Conservation (phyloP, 2,888 invertebrate genomes). For the Sminthurinus aureus region DNA sequence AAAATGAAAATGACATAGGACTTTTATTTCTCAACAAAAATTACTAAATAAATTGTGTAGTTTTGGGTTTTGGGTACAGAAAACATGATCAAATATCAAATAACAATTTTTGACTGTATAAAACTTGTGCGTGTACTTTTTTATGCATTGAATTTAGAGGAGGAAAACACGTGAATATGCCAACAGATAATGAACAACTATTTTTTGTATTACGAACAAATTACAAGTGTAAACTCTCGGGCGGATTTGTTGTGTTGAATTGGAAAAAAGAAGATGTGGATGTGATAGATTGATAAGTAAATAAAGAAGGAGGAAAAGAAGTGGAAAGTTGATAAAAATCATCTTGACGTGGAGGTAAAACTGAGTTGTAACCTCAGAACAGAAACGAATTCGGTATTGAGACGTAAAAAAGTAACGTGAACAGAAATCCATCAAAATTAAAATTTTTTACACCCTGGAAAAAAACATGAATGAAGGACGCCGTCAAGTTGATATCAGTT, state of each 20-base stretch:
- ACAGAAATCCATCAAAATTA: slow-evolving; percentile 34
- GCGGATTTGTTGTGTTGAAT: neutral
- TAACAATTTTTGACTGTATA: too few relatives aligned
- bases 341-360: slow-evolving; percentile 28
- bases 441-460: slow-evolving; percentile 33
- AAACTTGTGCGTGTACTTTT: too few relatives aligned
- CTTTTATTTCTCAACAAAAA: too few relatives aligned
- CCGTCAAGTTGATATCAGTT: slow-evolving; percentile 28
- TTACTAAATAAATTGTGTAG: too few relatives aligned
- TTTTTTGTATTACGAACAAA: too few relatives aligned
- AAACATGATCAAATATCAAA: too few relatives aligned
- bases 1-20: too few relatives aligned
- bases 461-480: slow-evolving; percentile 36
- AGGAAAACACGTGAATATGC: too few relatives aligned
- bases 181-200: too few relatives aligned
- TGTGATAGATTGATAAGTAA: slow-evolving; percentile 9
- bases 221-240: neutral
- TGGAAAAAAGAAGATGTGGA: neutral
- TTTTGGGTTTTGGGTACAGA: too few relatives aligned
- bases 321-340: slow-evolving; percentile 32
- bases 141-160: too few relatives aligned
- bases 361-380: slow-evolving; percentile 22
- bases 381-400: slow-evolving; percentile 26
- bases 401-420: slow-evolving; percentile 17
- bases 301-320: slow-evolving; percentile 20